These are phyloP conservation scores for Apolygus lucorum DNA, from an alignment of 1,140 invertebrate species.

Conservation along the genomic window DNA sequence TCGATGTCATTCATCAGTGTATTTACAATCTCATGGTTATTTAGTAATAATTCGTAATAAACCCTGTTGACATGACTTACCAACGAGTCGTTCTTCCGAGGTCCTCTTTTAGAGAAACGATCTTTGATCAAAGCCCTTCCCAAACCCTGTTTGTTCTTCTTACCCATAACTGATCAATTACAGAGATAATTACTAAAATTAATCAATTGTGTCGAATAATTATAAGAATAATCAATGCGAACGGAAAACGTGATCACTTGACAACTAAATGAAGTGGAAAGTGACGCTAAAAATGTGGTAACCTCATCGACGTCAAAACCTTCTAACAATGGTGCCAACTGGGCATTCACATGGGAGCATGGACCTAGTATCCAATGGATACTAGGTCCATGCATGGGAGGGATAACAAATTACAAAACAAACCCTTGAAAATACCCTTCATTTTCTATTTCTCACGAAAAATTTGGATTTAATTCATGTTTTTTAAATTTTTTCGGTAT, in stretches of 20 bases:
- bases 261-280: not conserved
- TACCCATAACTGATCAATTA: conserved; percentile 45
- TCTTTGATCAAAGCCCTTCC: conserved; percentile 68
- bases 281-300: not conserved
- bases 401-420: too few relatives aligned
- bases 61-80: too few relatives aligned
- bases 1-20: too few relatives aligned
- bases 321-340: not conserved
- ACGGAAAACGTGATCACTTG: too few relatives aligned
- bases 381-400: too few relatives aligned
- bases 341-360: not conserved
- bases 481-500: too few relatives aligned
- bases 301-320: not conserved
- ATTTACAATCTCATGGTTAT: too few relatives aligned
- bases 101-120: conserved; percentile 51
- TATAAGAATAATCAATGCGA: not conserved
- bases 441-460: too few relatives aligned
- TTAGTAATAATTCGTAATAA: too few relatives aligned
- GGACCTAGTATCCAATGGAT: too few relatives aligned
- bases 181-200: not conserved
- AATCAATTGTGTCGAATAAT: not conserved
- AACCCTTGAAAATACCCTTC: too few relatives aligned
- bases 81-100: conserved; percentile 32
- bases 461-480: too few relatives aligned
- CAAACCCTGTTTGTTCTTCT: conserved; percentile 51